These are phyloP conservation scores for Myopa testacea DNA, from an alignment of 2,888 invertebrate genomes.

Conservation along the genomic window DNA sequence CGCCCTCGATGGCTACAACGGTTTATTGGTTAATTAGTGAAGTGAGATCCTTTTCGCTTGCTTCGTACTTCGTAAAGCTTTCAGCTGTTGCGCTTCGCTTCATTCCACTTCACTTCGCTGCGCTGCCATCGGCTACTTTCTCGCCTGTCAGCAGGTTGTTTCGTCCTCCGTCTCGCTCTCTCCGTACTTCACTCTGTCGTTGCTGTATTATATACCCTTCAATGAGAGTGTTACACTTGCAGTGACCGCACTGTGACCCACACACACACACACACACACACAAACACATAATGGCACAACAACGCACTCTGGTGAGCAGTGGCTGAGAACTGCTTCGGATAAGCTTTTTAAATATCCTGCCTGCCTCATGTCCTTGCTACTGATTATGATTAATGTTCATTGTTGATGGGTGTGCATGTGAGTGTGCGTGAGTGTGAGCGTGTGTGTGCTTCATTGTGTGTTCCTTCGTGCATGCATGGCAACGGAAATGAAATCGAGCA, in stretches of 20 bases:
- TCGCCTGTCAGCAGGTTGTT: background rate
- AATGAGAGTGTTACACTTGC: constrained; percentile 23
- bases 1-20: constrained; percentile 33
- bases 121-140: background rate
- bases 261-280: background rate
- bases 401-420: background rate
- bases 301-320: background rate
- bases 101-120: background rate
- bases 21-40: constrained; percentile 43
- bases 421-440: constrained; percentile 10
- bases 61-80: background rate
- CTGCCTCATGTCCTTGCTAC: constrained; percentile 29
- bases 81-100: constrained; percentile 7
- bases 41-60: constrained; percentile 16
- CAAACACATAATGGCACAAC: background rate
- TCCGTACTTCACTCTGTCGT: background rate
- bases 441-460: background rate
- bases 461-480: constrained; percentile 9
- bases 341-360: constrained; percentile 34
- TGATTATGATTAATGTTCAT: constrained; percentile 42
- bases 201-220: constrained; percentile 30
- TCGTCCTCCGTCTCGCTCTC: background rate
- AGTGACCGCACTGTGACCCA: constrained; percentile 30
- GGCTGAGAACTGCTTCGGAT: background rate
- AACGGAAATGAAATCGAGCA: constrained; percentile 39